Percentiles rank a stretch among this genome's conserved stretches.
Conservation (phyloP, 2,888 invertebrate species). For the Hetaerina titia region DNA sequence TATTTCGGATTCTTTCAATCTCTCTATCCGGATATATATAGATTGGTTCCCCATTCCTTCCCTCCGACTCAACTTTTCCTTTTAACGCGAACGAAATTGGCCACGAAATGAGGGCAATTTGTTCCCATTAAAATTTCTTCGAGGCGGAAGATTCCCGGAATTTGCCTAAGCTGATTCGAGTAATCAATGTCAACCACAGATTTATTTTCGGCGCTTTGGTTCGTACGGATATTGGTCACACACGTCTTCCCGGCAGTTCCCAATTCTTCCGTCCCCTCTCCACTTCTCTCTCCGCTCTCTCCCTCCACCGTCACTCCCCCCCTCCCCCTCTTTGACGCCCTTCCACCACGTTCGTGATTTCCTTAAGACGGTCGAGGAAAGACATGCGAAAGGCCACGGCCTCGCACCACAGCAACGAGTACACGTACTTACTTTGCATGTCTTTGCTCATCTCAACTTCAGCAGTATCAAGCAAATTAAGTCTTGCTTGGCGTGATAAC, state of each 20-base stretch:
- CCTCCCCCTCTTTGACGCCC: neutral
- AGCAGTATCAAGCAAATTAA: no score
- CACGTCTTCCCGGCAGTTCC: neutral
- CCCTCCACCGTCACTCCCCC: neutral
- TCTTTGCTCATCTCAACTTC: no score
- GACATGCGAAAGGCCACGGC: no score
- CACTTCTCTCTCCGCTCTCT: neutral
- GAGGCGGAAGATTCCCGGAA: neutral
- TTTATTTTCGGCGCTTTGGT: constrained; percentile 10
- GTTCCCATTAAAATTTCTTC: constrained; percentile 35
- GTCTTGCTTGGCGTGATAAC: no score
- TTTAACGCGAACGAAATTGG: neutral
- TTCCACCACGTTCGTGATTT: neutral
- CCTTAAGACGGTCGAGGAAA: neutral
- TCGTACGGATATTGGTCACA: neutral
- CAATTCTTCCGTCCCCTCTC: neutral
- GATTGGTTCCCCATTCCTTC: neutral
- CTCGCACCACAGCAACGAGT: no score
- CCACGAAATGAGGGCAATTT: constrained; percentile 1
- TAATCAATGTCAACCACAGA: constrained; percentile 8
- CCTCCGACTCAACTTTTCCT: neutral
- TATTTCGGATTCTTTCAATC: neutral
- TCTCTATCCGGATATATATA: neutral
- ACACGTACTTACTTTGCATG: no score
- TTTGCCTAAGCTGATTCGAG: constrained; percentile 15